Evolutionary conservation across 2,113 vertebrate genomes (phyloP).

Genomic region (Phrynocephalus versicolor): DNA sequence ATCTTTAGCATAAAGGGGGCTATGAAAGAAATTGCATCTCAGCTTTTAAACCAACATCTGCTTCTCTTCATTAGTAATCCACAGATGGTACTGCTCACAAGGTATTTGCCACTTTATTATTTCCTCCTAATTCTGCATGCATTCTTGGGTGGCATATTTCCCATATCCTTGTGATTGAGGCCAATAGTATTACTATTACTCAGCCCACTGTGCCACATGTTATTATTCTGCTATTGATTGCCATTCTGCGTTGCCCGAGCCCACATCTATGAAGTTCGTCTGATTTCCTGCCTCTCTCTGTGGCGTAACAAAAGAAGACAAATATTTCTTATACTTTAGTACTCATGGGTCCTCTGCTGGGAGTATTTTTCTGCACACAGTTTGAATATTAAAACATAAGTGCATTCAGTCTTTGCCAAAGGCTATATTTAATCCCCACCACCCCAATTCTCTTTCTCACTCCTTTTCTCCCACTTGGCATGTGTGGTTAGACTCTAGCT

Average conservation of each 20-base stretch:
- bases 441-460: slow-evolving; percentile 17
- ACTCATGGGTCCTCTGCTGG: slow-evolving; percentile 25
- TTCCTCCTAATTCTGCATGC: slow-evolving; percentile 25
- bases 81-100: neutral
- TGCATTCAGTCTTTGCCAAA: neutral
- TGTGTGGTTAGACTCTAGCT: slow-evolving; percentile 30
- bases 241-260: slow-evolving; percentile 14
- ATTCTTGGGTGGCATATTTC: neutral
- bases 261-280: slow-evolving; percentile 11
- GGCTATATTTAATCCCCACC: slow-evolving; percentile 28
- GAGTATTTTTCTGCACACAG: slow-evolving; percentile 15
- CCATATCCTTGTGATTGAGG: slow-evolving; percentile 1
- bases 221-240: slow-evolving; percentile 32
- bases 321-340: slow-evolving; percentile 16
- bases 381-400: slow-evolving; percentile 44
- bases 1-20: neutral
- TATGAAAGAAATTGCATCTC: neutral
- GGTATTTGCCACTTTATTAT: neutral
- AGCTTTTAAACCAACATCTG: neutral
- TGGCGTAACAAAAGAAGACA: slow-evolving; percentile 32
- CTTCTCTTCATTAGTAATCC: slow-evolving; percentile 12
- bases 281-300: slow-evolving; percentile 17
- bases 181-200: neutral
- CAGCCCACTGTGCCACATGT: slow-evolving; percentile 20
- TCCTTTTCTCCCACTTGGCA: slow-evolving; percentile 29